Conservation (phyloP, 2,797 vertebrate species). For the Zalophus californianus region DNA sequence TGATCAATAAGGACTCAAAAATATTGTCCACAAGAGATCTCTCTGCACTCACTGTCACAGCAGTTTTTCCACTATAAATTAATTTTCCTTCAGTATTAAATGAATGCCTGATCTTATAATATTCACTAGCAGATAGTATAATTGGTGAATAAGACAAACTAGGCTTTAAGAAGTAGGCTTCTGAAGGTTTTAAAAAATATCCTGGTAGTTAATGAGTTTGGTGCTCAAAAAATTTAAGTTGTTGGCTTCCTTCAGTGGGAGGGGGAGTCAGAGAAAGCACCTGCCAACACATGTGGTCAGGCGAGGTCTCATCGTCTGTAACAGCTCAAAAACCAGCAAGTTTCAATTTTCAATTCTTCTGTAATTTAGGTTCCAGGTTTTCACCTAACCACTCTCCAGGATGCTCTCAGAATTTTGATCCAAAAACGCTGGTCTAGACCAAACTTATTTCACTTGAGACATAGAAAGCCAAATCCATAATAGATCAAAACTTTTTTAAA, state of each 20-base stretch:
- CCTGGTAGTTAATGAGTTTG: constrained; percentile 27
- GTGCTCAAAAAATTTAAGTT: constrained; percentile 13
- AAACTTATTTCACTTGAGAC: not conserved
- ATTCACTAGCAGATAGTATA: constrained; percentile 49
- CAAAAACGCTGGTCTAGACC: not conserved
- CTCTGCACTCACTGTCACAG: not conserved
- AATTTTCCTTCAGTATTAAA: constrained; percentile 71
- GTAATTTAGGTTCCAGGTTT: not conserved
- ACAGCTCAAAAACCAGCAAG: not conserved
- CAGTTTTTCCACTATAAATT: constrained; percentile 71
- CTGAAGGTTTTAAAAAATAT: not conserved
- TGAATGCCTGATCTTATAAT: constrained; percentile 57
- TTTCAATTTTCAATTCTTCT: not conserved
- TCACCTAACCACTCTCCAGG: not conserved
- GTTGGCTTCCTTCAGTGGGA: not conserved
- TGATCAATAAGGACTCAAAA: constrained; percentile 79
- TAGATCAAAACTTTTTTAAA: constrained; percentile 45
- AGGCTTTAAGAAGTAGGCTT: constrained; percentile 48
- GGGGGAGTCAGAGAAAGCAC: not conserved
- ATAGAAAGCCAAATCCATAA: not conserved
- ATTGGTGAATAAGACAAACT: not conserved
- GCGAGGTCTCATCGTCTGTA: not conserved
- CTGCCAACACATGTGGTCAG: not conserved
- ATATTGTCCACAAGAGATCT: constrained; percentile 78
- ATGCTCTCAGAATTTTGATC: not conserved